phyloP scores from a whole-genome alignment of 2,113 vertebrate species.

The Chrysemys picta region DNA sequence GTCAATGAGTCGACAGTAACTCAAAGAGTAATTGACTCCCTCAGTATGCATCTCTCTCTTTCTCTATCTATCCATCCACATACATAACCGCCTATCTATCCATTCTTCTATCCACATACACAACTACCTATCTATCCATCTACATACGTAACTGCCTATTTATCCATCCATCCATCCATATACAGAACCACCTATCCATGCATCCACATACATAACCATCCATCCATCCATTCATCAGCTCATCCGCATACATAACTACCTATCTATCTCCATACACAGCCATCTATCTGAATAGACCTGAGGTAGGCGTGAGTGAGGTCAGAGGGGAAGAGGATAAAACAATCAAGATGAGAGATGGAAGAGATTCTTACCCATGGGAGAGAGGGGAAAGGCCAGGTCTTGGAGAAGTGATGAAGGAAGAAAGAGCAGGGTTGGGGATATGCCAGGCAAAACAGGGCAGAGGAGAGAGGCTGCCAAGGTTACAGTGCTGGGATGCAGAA shows the following conservation, averaged over 20 bases:
- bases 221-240: no score
- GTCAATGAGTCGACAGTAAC: background rate
- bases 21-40: background rate
- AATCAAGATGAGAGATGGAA: background rate
- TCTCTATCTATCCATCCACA: background rate
- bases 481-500: background rate
- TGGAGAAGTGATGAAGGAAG: background rate
- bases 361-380: background rate
- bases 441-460: background rate
- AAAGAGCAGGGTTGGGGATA: background rate
- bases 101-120: fast-evolving
- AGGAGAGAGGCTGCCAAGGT: background rate
- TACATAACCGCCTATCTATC: background rate
- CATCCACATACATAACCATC: background rate
- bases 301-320: background rate
- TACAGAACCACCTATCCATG: fast-evolving
- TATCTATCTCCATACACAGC: background rate
- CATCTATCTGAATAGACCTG: no score
- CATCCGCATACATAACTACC: no score
- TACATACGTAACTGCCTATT: background rate
- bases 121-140: background rate
- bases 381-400: fast-evolving
- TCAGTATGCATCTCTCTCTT: background rate
- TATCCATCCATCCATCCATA: fast-evolving
- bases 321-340: background rate